phyloP scores from a whole-genome alignment of 2,113 vertebrate genomes.

The Gnathonemus echidnorhynchus region DNA sequence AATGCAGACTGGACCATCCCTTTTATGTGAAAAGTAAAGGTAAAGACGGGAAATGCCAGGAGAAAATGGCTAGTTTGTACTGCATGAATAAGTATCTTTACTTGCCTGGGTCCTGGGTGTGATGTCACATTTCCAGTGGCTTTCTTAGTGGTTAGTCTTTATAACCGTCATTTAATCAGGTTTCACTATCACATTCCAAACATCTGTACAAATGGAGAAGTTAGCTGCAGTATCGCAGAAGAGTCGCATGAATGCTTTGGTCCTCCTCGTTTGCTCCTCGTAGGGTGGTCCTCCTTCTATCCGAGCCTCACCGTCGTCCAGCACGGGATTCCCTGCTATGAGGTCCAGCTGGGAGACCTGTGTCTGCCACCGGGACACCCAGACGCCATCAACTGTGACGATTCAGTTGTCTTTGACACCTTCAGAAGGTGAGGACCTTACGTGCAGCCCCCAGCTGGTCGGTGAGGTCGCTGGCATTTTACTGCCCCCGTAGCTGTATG shows the following conservation, averaged over 20 bases:
- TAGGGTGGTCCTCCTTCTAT: slow-evolving; percentile 98
- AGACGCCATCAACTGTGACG: slow-evolving; percentile 96
- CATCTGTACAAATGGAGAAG: background rate
- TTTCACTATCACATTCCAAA: background rate
- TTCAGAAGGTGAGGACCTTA: slow-evolving; percentile 84
- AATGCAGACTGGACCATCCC: slow-evolving; percentile 92
- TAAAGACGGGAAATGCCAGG: slow-evolving; percentile 44
- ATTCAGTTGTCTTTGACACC: slow-evolving; percentile 98
- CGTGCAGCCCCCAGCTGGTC: background rate
- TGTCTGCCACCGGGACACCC: slow-evolving; percentile 98
- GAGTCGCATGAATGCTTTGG: background rate
- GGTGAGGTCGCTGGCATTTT: background rate
- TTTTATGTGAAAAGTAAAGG: slow-evolving; percentile 98
- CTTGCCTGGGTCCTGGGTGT: background rate
- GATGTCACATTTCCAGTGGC: background rate
- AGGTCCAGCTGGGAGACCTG: slow-evolving; percentile 88
- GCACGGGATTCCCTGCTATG: slow-evolving; percentile 97
- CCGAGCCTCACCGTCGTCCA: slow-evolving; percentile 98
- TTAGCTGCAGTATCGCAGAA: background rate
- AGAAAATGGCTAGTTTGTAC: background rate
- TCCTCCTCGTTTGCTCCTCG: slow-evolving; percentile 8
- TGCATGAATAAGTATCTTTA: background rate
- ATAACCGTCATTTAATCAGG: background rate
- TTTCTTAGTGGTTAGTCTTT: background rate
- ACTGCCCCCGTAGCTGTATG: background rate